Evolutionary conservation across 2,113 vertebrate genomes (phyloP).

Genomic region (Oxygymnocypris stewartii): DNA sequence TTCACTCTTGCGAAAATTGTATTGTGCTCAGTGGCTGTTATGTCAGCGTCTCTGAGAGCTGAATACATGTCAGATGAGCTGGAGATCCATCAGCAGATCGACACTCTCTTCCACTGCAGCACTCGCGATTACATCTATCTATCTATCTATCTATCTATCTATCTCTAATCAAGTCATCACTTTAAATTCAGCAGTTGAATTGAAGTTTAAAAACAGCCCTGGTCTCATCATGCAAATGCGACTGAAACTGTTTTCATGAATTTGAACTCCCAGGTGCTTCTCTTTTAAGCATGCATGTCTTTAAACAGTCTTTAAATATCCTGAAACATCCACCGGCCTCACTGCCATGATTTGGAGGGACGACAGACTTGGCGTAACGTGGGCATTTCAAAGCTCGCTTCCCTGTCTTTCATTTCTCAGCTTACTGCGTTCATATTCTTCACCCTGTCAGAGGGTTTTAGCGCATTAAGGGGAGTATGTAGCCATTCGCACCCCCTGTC

Average conservation of each 20-base stretch:
- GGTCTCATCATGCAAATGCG: background rate
- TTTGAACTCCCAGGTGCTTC: background rate
- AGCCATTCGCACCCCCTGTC: slow-evolving; percentile 18
- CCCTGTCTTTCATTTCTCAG: background rate
- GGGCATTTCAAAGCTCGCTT: slow-evolving; percentile 15
- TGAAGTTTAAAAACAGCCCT: background rate
- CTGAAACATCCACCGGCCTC: background rate
- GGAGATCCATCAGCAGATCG: background rate
- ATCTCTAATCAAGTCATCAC: background rate
- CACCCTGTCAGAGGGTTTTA: slow-evolving; percentile 26
- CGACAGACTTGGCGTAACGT: background rate
- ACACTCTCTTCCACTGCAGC: background rate
- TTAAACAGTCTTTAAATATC: slow-evolving; percentile 14
- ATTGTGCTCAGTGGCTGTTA: background rate
- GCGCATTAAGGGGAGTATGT: background rate
- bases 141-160: background rate
- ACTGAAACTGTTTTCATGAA: background rate
- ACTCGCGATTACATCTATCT: background rate
- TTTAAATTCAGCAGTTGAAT: background rate
- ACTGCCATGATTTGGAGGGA: background rate
- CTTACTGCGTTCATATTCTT: background rate
- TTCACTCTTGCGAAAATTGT: background rate
- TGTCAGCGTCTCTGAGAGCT: background rate
- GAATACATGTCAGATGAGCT: background rate
- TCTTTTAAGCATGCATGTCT: slow-evolving; percentile 24